These are phyloP conservation scores for Ochropleura plecta DNA, from an alignment of 2,888 invertebrate species.

Conservation along the genomic window DNA sequence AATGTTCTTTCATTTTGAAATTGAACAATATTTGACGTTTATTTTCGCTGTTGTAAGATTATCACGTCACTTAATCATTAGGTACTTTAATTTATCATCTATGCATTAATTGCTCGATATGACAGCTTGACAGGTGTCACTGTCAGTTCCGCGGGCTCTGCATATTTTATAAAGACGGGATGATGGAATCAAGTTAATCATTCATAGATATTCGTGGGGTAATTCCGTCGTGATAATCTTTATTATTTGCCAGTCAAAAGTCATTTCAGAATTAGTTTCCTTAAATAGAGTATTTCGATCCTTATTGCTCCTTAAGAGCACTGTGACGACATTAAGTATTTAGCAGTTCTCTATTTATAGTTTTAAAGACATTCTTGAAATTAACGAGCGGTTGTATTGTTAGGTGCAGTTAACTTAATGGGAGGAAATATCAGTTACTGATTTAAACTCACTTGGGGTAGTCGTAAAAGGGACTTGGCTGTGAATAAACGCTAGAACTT, in stretches of 20 bases:
- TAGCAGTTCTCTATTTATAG: conserved; percentile 47
- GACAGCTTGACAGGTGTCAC: conserved; percentile 15
- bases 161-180: conserved; percentile 20
- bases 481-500: conserved; percentile 23
- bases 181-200: conserved; percentile 6
- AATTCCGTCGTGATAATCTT: background rate
- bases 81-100: conserved; percentile 8
- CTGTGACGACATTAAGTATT: conserved; percentile 5
- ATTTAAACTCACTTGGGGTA: conserved; percentile 22
- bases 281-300: background rate
- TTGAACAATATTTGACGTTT: background rate
- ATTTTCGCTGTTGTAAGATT: background rate
- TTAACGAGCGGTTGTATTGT: conserved; percentile 47
- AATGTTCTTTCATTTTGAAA: conserved; percentile 18
- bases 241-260: background rate
- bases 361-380: conserved; percentile 37
- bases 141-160: conserved; percentile 1
- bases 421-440: conserved; percentile 37
- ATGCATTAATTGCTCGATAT: background rate
- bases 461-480: conserved; percentile 9
- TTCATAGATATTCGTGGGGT: background rate
- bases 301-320: background rate
- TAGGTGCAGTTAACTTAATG: conserved; percentile 26
- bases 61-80: conserved; percentile 1
- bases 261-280: background rate